These are phyloP conservation scores for Siderastrea siderea DNA, from an alignment of 92 coral and sea anemone species.

Conservation along the genomic window DNA sequence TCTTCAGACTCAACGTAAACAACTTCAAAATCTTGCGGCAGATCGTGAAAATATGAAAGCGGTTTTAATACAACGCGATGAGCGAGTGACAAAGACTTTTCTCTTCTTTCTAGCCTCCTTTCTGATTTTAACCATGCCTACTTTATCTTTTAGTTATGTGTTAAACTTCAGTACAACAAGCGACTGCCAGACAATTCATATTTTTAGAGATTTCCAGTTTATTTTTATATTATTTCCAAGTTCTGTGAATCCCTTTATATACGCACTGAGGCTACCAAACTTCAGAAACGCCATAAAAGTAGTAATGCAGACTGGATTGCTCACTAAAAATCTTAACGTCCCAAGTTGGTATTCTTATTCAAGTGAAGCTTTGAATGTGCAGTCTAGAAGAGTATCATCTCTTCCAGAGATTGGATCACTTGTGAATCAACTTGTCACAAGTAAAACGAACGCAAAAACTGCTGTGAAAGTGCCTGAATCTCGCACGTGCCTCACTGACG, in stretches of 20 bases:
- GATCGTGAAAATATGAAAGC: constrained; percentile 24
- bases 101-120: constrained; percentile 66
- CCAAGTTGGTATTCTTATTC: not conserved
- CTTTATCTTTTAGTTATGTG: constrained; percentile 73
- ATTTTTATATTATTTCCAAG: constrained; percentile 75
- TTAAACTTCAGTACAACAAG: constrained; percentile 76
- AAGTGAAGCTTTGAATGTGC: not conserved
- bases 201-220: constrained; percentile 79
- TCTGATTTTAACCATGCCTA: constrained; percentile 70
- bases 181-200: constrained; percentile 65
- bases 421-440: not conserved
- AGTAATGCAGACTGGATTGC: not conserved
- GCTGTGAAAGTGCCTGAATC: not conserved
- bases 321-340: not conserved
- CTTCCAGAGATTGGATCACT: not conserved
- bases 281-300: constrained; percentile 71
- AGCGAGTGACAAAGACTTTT: constrained; percentile 70
- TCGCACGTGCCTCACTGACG: too few relatives aligned
- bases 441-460: not conserved
- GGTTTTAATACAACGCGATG: constrained; percentile 54
- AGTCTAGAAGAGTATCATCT: not conserved
- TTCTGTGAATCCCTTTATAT: constrained; percentile 80
- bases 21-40: constrained; percentile 34
- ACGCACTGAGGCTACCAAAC: constrained; percentile 78
- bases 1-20: constrained; percentile 64